phyloP scores from a whole-genome alignment of 2,888 invertebrate species.

The Linyphia triangularis region DNA sequence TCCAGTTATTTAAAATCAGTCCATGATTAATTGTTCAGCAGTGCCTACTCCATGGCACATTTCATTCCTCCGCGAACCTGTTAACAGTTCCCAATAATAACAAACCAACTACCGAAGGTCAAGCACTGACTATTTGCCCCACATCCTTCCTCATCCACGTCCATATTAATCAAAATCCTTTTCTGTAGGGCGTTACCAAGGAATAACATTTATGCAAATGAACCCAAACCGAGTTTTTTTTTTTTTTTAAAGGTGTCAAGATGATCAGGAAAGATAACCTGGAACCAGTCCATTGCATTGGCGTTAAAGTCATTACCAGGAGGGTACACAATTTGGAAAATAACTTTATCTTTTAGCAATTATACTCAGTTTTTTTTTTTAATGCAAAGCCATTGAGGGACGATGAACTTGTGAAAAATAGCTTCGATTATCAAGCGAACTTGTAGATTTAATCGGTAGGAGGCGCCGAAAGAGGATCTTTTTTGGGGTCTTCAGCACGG shows the following conservation, averaged over 20 bases:
- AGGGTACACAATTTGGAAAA: constrained; percentile 35
- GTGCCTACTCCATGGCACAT: neutral
- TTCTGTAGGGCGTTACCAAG: constrained; percentile 2
- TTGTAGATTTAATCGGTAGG: constrained; percentile 32
- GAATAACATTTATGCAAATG: constrained; percentile 33
- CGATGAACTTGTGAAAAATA: constrained; percentile 43
- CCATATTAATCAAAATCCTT: constrained; percentile 38
- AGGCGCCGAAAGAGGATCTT: neutral
- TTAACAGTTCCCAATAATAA: no score
- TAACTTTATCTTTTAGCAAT: constrained; percentile 37
- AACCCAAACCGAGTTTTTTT: no score
- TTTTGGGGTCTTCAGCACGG: neutral
- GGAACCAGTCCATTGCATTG: constrained; percentile 1
- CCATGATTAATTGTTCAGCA: neutral
- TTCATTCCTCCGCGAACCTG: neutral
- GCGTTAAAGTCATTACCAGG: constrained; percentile 27
- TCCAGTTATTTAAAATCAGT: neutral
- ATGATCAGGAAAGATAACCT: constrained; percentile 22
- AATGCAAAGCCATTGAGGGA: constrained; percentile 1
- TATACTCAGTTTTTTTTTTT: constrained; percentile 22
- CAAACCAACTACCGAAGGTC: neutral
- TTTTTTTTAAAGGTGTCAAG: neutral
- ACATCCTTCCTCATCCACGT: neutral
- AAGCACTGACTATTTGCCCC: neutral
- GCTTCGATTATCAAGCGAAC: constrained; percentile 28